These are phyloP conservation scores for Diploscapter pachys DNA, from an alignment of 1,140 invertebrate genomes.

Conservation along the genomic window DNA sequence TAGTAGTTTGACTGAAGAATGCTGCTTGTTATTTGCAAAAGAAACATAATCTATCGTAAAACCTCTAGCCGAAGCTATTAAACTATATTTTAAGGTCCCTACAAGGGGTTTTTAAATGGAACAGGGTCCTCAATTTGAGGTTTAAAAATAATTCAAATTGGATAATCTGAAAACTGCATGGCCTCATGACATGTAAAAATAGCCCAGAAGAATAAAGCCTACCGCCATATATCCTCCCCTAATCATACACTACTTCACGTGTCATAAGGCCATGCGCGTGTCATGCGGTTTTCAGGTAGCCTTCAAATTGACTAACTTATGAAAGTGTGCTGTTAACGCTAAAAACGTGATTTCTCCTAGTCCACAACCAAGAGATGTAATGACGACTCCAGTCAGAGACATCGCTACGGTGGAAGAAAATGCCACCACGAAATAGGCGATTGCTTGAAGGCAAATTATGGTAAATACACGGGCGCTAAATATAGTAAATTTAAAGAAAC, in stretches of 20 bases:
- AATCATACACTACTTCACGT: too few species aligned
- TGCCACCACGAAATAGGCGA: constrained; percentile 71
- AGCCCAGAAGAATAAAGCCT: too few species aligned
- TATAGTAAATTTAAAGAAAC: not conserved
- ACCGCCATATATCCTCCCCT: not conserved
- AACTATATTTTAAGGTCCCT: not conserved
- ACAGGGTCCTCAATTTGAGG: not conserved
- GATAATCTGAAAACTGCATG: not conserved
- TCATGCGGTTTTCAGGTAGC: not conserved
- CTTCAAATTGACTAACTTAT: constrained; percentile 6
- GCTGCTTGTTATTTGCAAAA: constrained; percentile 1
- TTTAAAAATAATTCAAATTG: not conserved
- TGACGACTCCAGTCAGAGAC: constrained; percentile 63
- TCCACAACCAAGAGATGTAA: constrained; percentile 73
- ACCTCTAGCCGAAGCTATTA: not conserved
- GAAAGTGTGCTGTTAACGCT: constrained; percentile 62
- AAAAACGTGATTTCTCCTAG: constrained; percentile 78
- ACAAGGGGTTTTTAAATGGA: not conserved
- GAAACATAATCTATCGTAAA: not conserved
- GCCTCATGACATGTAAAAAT: too few species aligned
- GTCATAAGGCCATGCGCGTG: too few species aligned
- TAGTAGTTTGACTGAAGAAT: not conserved
- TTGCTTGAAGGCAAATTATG: constrained; percentile 65
- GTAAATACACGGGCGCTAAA: constrained; percentile 67
- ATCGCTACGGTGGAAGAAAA: constrained; percentile 66